Conservation (phyloP, 1,140 invertebrate genomes). For the Bombus balteatus region DNA sequence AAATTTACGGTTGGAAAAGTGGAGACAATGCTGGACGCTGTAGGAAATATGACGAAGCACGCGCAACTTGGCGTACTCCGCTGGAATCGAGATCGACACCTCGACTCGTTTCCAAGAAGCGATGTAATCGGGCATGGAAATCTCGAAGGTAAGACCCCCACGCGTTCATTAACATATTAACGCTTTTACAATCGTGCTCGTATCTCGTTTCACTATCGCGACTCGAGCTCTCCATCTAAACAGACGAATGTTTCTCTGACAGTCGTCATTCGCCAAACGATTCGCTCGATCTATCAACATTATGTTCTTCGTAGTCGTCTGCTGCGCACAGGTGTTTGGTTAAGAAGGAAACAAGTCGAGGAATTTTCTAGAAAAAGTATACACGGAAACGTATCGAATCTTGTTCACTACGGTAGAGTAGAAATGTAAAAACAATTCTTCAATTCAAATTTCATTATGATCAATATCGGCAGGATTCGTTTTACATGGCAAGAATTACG, state of each 20-base stretch:
- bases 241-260: slow-evolving; percentile 47
- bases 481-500: no score
- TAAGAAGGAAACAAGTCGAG: no score
- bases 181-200: slow-evolving; percentile 60
- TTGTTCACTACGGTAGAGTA: no score
- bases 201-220: slow-evolving; percentile 23
- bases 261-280: slow-evolving; percentile 3
- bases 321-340: no score
- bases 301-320: background rate
- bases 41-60: slow-evolving; percentile 21
- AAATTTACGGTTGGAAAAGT: background rate
- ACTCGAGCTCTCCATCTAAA: slow-evolving; percentile 25
- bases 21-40: background rate
- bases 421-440: no score
- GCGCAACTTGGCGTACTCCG: background rate
- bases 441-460: no score
- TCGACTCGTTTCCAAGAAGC: slow-evolving; percentile 61
- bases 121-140: slow-evolving; percentile 67
- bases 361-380: no score
- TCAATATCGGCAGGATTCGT: no score
- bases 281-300: background rate
- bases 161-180: slow-evolving; percentile 73
- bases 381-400: no score
- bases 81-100: slow-evolving; percentile 45
- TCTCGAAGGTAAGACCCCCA: slow-evolving; percentile 55